Conservation (phyloP, 30 jellyfish, hydroid and myxozoan genomes). For the Clytia hemisphaerica region DNA sequence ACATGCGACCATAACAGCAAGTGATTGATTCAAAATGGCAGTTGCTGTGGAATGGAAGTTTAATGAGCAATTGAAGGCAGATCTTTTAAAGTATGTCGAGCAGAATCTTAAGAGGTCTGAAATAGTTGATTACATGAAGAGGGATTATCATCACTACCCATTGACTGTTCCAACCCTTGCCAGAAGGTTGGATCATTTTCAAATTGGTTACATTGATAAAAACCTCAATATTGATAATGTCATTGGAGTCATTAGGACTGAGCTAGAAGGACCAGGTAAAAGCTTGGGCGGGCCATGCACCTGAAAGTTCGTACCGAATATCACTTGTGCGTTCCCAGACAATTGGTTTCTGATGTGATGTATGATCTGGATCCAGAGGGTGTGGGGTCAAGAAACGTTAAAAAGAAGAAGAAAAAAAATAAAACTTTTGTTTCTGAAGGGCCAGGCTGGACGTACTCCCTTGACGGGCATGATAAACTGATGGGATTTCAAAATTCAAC, state of each 20-base stretch:
- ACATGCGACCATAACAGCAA: no score
- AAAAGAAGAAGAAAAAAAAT: constrained; percentile 22
- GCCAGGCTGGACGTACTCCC: constrained; percentile 27
- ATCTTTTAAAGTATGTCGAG: no score
- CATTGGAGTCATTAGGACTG: no score
- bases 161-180: constrained; percentile 36
- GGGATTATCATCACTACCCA: constrained; percentile 33
- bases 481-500: constrained; percentile 20
- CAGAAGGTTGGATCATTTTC: constrained; percentile 28
- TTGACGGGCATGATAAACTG: no score
- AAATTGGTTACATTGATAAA: constrained; percentile 29
- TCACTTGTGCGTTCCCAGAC: constrained; percentile 35
- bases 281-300: constrained; percentile 41
- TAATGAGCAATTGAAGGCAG: no score
- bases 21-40: no score
- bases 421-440: constrained; percentile 36
- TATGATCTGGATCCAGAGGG: no score
- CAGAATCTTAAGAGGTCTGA: no score
- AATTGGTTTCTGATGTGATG: constrained; percentile 32
- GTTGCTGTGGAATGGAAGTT: no score
- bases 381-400: constrained; percentile 16
- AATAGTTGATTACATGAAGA: constrained; percentile 33
- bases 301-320: constrained; percentile 22
- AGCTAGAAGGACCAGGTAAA: constrained; percentile 47
- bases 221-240: constrained; percentile 15